These are phyloP conservation scores for Yponomeuta plumbellus DNA, from an alignment of 2,888 invertebrate genomes.

Conservation along the genomic window DNA sequence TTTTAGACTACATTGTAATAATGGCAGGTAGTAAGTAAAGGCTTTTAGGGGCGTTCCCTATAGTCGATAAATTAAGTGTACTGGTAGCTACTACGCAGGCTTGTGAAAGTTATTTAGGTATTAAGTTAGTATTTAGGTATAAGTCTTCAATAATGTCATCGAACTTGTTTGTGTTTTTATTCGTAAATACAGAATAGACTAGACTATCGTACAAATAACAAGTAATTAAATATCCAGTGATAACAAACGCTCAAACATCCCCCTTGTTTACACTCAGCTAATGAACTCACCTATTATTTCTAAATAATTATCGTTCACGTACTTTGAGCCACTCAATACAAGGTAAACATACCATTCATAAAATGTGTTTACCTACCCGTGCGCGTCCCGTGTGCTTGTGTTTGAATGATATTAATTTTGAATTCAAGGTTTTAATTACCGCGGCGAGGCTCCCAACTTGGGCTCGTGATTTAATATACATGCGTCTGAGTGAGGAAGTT, in stretches of 20 bases:
- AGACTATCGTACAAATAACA: too few species aligned
- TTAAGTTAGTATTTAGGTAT: too few species aligned
- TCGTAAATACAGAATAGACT: too few species aligned
- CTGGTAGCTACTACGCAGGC: too few species aligned
- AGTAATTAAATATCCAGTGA: background rate
- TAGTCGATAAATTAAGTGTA: too few species aligned
- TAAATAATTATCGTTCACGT: background rate
- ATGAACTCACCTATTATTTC: constrained; percentile 1
- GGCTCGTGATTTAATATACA: background rate
- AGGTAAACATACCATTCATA: background rate
- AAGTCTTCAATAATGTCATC: too few species aligned
- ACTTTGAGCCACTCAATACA: background rate
- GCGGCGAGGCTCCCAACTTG: background rate
- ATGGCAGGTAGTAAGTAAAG: too few species aligned
- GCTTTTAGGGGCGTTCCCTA: too few species aligned
- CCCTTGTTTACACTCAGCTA: background rate
- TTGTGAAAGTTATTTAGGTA: too few species aligned
- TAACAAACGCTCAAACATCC: background rate
- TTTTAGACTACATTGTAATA: too few species aligned
- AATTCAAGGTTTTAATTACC: background rate
- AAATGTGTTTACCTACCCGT: background rate
- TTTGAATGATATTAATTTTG: background rate
- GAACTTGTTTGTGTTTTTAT: too few species aligned
- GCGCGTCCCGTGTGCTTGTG: background rate
- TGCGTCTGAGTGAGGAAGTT: background rate